phyloP scores from a whole-genome alignment of 2,113 vertebrate species.

The Solea senegalensis region DNA sequence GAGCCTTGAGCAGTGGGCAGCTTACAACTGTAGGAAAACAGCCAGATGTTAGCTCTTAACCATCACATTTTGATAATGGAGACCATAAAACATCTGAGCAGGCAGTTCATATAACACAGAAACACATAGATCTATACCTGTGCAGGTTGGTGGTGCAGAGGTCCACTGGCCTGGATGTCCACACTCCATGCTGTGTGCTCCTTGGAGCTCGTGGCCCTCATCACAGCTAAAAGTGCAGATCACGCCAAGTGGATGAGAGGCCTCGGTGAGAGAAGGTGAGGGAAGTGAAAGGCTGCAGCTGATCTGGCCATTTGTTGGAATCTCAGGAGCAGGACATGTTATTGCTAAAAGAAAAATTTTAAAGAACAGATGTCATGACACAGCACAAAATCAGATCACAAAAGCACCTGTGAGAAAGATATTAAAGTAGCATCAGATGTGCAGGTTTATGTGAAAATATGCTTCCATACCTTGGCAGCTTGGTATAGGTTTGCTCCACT shows the following conservation, averaged over 20 bases:
- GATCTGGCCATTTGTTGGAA: slow-evolving; percentile 39
- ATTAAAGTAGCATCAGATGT: background rate
- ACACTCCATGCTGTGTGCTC: slow-evolving; percentile 50
- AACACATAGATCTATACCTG: slow-evolving; percentile 40
- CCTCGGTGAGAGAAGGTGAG: background rate
- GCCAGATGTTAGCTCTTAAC: background rate
- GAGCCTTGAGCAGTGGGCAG: slow-evolving; percentile 59
- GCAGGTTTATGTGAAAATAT: background rate
- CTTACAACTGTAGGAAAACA: slow-evolving; percentile 55
- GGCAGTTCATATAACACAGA: background rate
- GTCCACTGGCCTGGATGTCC: slow-evolving; percentile 58
- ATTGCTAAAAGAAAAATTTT: slow-evolving; percentile 19
- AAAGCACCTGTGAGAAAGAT: background rate
- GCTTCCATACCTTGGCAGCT: slow-evolving; percentile 58
- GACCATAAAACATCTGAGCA: background rate
- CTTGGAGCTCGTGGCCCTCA: slow-evolving; percentile 59
- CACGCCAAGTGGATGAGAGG: slow-evolving; percentile 9
- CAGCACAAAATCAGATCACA: background rate
- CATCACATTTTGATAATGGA: background rate
- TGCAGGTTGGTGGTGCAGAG: slow-evolving; percentile 55
- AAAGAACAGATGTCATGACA: background rate
- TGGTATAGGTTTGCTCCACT: slow-evolving; percentile 54
- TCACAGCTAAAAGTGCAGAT: slow-evolving; percentile 62
- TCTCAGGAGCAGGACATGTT: slow-evolving; percentile 48
- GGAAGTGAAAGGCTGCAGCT: slow-evolving; percentile 39